Evolutionary conservation across 2,797 vertebrate species (phyloP).

Genomic region (Balearica regulorum): DNA sequence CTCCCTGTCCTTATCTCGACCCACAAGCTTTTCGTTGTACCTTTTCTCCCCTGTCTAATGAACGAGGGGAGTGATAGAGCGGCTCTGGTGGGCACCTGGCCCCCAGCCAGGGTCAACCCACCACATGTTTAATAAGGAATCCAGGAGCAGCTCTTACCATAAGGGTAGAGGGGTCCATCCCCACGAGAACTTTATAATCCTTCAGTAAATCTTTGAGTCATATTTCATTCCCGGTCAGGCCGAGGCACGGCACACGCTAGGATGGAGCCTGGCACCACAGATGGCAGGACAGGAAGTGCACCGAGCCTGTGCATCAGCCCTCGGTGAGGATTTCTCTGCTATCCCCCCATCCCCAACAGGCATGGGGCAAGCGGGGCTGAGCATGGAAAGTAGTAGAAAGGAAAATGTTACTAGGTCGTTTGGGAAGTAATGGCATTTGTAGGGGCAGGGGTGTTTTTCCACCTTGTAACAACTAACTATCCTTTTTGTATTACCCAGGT

Average conservation of each 20-base stretch:
- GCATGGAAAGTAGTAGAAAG: rapidly evolving
- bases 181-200: background rate
- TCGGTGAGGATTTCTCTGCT: background rate
- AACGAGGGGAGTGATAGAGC: too few relatives aligned
- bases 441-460: background rate
- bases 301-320: rapidly evolving
- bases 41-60: too few relatives aligned
- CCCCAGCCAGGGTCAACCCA: too few relatives aligned
- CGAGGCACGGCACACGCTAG: rapidly evolving
- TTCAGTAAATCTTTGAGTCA: background rate
- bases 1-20: too few relatives aligned
- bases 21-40: too few relatives aligned
- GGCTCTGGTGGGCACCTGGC: too few relatives aligned
- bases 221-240: background rate
- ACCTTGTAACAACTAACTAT: background rate
- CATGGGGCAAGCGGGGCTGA: background rate
- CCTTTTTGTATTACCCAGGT: background rate
- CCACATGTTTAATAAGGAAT: background rate
- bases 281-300: background rate
- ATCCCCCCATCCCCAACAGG: background rate
- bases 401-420: background rate
- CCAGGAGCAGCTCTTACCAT: background rate
- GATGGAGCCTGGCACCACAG: background rate
- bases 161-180: background rate
- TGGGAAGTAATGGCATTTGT: background rate